These are phyloP conservation scores for Heteromormyrus szaboi DNA, from an alignment of 2,797 vertebrate species.

Conservation along the genomic window DNA sequence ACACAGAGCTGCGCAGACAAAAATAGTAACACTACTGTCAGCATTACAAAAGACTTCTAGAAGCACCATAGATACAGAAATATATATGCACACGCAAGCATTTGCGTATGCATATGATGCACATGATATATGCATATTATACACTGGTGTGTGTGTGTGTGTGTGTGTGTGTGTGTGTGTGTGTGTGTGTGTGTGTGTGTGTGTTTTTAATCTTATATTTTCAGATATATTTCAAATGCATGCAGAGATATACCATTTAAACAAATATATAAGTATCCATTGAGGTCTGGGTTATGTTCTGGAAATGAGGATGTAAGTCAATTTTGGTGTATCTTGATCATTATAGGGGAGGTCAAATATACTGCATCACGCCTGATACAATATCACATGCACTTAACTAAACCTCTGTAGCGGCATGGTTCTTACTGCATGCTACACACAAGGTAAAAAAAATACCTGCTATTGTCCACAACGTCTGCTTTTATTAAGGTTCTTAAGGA, in stretches of 20 bases:
- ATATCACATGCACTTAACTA: background rate
- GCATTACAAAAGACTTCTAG: constrained; percentile 40
- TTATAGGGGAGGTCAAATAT: background rate
- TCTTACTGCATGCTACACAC: background rate
- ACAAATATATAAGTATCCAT: background rate
- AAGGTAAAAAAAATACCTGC: background rate
- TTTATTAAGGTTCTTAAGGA: background rate
- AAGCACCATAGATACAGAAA: constrained; percentile 52
- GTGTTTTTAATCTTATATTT: background rate
- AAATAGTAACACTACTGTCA: constrained; percentile 37
- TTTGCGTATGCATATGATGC: background rate
- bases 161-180: background rate
- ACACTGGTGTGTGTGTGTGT: background rate
- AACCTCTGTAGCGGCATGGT: background rate
- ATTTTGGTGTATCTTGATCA: background rate
- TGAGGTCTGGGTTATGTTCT: background rate
- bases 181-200: background rate
- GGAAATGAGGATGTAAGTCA: background rate
- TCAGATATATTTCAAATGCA: background rate
- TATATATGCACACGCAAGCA: constrained; percentile 31
- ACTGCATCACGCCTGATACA: background rate
- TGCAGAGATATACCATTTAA: background rate
- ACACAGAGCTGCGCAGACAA: constrained; percentile 15
- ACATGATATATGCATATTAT: background rate
- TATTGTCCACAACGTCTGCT: background rate